Evolutionary conservation across 2,113 vertebrate genomes (phyloP), one percentile per base, ranked within the genome.

Genomic region (Xiphophorus couchianus): DNA sequence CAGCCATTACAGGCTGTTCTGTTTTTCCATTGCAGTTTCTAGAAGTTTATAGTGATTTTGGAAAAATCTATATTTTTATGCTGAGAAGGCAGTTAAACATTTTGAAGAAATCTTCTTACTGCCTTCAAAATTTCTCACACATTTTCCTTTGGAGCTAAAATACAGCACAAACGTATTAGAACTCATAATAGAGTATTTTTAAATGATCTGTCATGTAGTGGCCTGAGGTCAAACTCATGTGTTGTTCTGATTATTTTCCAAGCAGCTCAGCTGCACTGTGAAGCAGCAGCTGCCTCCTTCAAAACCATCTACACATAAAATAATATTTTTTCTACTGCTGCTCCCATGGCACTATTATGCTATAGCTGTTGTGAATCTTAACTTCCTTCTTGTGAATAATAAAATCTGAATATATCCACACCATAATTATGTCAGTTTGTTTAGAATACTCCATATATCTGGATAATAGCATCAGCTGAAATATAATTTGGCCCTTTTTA

Each of bases 341-440:
- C 2, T 51, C 48, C 19, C 19, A 51, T 42, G 39, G 39, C 14
- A 42, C 14, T 42, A 13, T 42, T 15, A 68, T 48, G 27, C 29
- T 68, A 48, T 11, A 6, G 19, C 11, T 31, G 17, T 33, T 37
- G 15, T 25, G 22, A 27, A 6, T 17, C 37, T 42, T 42, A 39
- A 48, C 27, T 48, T 68, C 39, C 25, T 30, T 14, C 6, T 68
- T 44, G 44, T 19, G 44, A 8, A 67, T 39, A 8, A 62, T 63
- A 35, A n/a, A 61, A 62, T 75, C 27, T 63, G 44, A 76, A 69
- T 17, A 25, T 25, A n/a, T 30, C 66, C 15, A 37, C 66, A 44
- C 9, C 1, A 48, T 51, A 63, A 27, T 76, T 33, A 63, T 63
- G 60, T 30, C 12, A 15, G 13, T 13, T 22, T 48, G 65, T 33